These are phyloP conservation scores for Daphoenositta chrysoptera DNA, from an alignment of 2,113 vertebrate genomes.

Conservation along the genomic window DNA sequence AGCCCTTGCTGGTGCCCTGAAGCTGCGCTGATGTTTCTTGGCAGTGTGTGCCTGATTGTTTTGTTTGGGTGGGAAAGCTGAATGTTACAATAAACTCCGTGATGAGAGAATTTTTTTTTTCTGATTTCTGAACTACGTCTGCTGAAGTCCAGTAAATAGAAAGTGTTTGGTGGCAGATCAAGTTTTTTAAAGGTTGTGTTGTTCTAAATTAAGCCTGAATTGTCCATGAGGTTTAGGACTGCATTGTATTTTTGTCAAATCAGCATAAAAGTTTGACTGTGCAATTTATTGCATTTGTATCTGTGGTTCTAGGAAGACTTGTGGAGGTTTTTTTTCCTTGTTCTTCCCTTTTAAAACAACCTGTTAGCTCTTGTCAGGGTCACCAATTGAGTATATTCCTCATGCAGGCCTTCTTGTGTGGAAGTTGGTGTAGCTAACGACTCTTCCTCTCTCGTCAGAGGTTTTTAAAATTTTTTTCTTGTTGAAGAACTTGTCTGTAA, in stretches of 20 bases:
- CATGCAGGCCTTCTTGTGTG: not conserved
- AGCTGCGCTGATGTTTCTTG: not conserved
- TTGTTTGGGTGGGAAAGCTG: not conserved
- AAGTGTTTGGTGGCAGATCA: not conserved
- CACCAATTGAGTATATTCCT: fast-evolving
- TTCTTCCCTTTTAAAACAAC: not conserved
- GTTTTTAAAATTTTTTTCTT: not conserved
- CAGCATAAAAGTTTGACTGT: not conserved
- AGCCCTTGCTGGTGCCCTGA: not conserved
- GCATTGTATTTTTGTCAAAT: not conserved
- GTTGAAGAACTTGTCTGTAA: not conserved
- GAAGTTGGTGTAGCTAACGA: not conserved
- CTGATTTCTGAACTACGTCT: not conserved
- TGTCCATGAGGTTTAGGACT: not conserved
- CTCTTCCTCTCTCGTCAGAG: not conserved
- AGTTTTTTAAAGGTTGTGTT: not conserved
- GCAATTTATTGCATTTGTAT: not conserved
- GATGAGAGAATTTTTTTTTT: not conserved
- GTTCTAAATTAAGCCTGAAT: not conserved
- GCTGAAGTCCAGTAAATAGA: not conserved
- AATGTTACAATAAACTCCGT: not conserved
- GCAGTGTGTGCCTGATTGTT: not conserved
- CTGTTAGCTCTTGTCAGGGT: not conserved
- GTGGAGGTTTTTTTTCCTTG: no score
- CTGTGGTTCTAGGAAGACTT: not conserved